Evolutionary conservation across 2,113 vertebrate species (phyloP), one percentile per base, ranked within the genome.

Genomic region (Percina caprodes): DNA sequence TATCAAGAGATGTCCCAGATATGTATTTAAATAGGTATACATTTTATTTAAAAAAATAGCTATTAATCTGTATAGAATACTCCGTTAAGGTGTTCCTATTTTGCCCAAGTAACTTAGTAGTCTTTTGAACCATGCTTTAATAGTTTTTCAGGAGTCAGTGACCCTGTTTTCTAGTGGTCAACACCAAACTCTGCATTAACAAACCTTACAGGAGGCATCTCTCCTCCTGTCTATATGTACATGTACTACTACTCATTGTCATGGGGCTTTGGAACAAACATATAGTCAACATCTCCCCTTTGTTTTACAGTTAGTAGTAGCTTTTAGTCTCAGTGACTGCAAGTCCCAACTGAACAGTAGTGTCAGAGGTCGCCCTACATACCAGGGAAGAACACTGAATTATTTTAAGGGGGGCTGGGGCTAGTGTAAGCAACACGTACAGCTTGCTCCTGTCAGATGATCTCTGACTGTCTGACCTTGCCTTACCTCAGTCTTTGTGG

Each of bases 391-490:
- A 74, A 70, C 84, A 65, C 77, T 87, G 82, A 72, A 52, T 73
- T 66, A 66, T 80, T 33, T 69, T 52, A 16, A 74, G 58, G 24
- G 26, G 46, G 55, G 51, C 24, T 63, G 78, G 80, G 71, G 48
- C 77, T 75, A 61, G 60, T 80, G 80, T 76, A 62, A 86, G 73
- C 71, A 70, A 68, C 69, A 74, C 61, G 73, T 69, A 52, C 71
- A 87, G 86, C 55, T 68, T 77, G 39, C 59, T 85, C n/a, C 77
- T 74, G 84, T 89, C 84, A 88, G 90, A 88, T 91, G 78, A 91
- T 89, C 90, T 90, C 84, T 75, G 69, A 86, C 86, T 90, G 86
- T 92, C 94, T 95, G 94, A 95, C 88, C 86, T 90, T 81, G 85
- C 88, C 88, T 91, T 84, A 63, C 91, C 46, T 91, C 77, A 61